Evolutionary conservation across 2,797 vertebrate species (phyloP), one percentile per base, ranked within the genome.

Genomic region (Pyrocephalus nanus): DNA sequence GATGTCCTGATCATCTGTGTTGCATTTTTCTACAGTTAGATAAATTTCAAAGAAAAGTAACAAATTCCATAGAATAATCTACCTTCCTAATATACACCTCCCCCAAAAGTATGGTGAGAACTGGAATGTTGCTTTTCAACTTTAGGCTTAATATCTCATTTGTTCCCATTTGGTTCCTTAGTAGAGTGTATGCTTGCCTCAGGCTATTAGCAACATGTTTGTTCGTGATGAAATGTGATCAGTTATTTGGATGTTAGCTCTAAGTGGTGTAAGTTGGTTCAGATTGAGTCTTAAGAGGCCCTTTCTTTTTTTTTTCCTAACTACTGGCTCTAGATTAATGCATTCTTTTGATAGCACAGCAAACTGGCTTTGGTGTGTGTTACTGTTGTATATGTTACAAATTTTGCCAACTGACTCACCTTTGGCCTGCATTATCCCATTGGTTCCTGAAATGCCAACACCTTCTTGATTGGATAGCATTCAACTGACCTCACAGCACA

Each of bases 61-160:
- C 2, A 14, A 76, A 87, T 83, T 71, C 21, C 34, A 30, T 7
- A 48, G 25, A 88, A 86, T 64, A 80, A 58, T 71, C 58, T 50
- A 25, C 57, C 47, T 75, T 77, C 50, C 32, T 58, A 67, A 61
- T 38, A 71, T 43, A 48, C 1, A 12, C 47, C 61, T 80, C 58
- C 30, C 22, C 4, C 22, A 70, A 88, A 86, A 73, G 67, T 34
- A 91, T 21, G 45, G 58, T 88, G 92, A 89, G 84, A 92, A 62
- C 85, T 88, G 94, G 96, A 96, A 97, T 93, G 93, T 38, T 95
- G 86, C 40, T 83, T 40, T 32, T 95, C 92, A 4, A 73, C 93
- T 96, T 96, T 82, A 80, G 61, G 27, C 29, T 86, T 95, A 93
- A 66, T 91, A 80, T 80, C 51, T 88, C 66, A 72, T 72, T 94